A percentile compares a stretch with the other conserved stretches of the same genome.
Evolutionary conservation across 2,888 invertebrate species (phyloP).

Genomic region (Stictocephala bisonia): DNA sequence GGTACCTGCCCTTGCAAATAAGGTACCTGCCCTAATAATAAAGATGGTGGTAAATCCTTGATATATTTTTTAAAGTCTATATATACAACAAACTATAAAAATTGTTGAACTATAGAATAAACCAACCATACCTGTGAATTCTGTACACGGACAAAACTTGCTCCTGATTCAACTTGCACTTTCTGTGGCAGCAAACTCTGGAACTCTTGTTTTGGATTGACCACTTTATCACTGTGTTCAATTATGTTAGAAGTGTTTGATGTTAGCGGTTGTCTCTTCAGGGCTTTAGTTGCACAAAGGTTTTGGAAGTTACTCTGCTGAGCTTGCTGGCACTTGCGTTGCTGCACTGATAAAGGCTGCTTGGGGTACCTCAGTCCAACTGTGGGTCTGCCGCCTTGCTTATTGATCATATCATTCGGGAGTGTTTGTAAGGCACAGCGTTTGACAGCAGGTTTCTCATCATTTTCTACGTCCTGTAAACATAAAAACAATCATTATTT

Average conservation of each 20-base stretch:
- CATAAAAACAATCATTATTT: background rate
- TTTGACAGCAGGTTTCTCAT: constrained; percentile 37
- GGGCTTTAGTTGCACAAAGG: no score
- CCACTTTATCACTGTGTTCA: background rate
- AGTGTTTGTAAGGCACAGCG: constrained; percentile 51
- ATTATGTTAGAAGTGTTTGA: constrained; percentile 20
- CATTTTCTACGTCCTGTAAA: constrained; percentile 37
- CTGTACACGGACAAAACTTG: constrained; percentile 56
- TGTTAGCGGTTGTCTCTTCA: constrained; percentile 19
- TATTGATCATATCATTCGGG: constrained; percentile 46
- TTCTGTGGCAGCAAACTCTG: constrained; percentile 49
- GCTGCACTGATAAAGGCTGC: constrained; percentile 12
- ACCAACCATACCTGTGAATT: constrained; percentile 56
- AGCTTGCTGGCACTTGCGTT: constrained; percentile 12
- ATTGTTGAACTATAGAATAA: background rate
- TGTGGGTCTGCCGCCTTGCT: background rate
- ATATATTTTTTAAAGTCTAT: no score
- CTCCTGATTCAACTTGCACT: constrained; percentile 27
- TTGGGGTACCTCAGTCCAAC: background rate
- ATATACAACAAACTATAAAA: no score
- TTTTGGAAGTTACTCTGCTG: no score
- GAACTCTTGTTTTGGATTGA: constrained; percentile 42
- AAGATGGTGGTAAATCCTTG: no score
- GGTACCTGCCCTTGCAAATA: no score
- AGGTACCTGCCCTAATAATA: no score